Evolutionary conservation across 2,797 vertebrate species (phyloP).

Genomic region (Eulemur mongoz): DNA sequence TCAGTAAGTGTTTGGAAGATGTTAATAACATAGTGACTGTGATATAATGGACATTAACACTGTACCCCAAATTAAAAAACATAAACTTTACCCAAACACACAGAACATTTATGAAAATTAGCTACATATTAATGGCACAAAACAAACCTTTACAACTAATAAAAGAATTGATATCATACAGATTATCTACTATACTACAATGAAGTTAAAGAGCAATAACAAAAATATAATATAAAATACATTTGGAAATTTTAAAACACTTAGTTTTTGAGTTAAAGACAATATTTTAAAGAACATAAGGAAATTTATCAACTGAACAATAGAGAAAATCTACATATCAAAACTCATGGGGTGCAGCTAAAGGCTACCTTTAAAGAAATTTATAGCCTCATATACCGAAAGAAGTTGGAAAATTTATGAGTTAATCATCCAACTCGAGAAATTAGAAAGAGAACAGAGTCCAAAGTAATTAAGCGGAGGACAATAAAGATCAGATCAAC

Average conservation of each 20-base stretch:
- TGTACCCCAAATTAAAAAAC: background rate
- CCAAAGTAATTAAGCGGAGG: constrained; percentile 19
- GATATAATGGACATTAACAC: background rate
- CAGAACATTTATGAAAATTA: constrained; percentile 22
- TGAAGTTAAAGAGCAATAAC: constrained; percentile 9
- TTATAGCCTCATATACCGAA: background rate
- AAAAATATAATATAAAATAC: background rate
- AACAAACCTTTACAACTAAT: background rate
- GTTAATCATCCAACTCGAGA: constrained; percentile 36
- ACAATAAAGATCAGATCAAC: constrained; percentile 36
- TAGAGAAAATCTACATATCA: background rate
- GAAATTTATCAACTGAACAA: background rate
- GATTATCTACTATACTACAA: background rate
- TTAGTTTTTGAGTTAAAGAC: background rate
- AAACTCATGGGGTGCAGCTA: background rate
- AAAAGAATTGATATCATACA: background rate
- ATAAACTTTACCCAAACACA: background rate
- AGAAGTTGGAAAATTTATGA: constrained; percentile 24
- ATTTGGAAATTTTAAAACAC: constrained; percentile 36
- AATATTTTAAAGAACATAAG: background rate
- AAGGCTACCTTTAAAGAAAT: constrained; percentile 12
- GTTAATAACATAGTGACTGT: background rate
- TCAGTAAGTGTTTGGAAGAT: background rate
- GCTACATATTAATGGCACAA: background rate
- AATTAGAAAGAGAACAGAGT: constrained; percentile 32